Evolutionary conservation across 2,113 vertebrate genomes (phyloP).

Genomic region (Hippocampus mohnikei): DNA sequence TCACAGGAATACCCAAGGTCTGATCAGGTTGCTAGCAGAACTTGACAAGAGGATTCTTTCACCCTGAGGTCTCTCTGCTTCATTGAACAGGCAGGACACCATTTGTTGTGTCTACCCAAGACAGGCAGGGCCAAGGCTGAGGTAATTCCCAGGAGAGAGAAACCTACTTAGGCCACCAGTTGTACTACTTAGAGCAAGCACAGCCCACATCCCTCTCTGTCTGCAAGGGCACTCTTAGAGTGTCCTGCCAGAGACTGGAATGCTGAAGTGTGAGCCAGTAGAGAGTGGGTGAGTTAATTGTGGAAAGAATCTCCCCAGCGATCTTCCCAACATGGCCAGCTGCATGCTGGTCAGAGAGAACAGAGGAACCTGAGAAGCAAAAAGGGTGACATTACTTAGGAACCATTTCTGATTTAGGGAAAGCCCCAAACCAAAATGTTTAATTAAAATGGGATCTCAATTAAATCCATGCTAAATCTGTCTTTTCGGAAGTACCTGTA

Average conservation of each 20-base stretch:
- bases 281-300: constrained; percentile 64
- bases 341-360: constrained; percentile 28
- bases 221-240: constrained; percentile 39
- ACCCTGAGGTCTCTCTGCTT: constrained; percentile 21
- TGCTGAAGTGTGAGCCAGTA: constrained; percentile 57
- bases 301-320: constrained; percentile 66
- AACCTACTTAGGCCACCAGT: not conserved
- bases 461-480: not conserved
- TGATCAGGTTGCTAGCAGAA: constrained; percentile 37
- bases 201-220: constrained; percentile 32
- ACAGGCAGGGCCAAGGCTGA: constrained; percentile 23
- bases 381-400: not conserved
- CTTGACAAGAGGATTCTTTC: constrained; percentile 33
- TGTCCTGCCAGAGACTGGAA: constrained; percentile 57
- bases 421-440: not conserved
- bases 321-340: constrained; percentile 54
- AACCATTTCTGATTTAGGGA: not conserved
- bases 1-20: constrained; percentile 16
- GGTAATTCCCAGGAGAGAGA: constrained; percentile 17
- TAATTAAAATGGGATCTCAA: not conserved
- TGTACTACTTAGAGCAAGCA: constrained; percentile 17
- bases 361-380: constrained; percentile 6
- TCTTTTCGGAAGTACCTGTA: not conserved
- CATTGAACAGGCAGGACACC: constrained; percentile 19
- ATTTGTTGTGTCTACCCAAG: constrained; percentile 29